Evolutionary conservation across 2,797 vertebrate genomes (phyloP).

Genomic region (Myioborus melanocephalus): DNA sequence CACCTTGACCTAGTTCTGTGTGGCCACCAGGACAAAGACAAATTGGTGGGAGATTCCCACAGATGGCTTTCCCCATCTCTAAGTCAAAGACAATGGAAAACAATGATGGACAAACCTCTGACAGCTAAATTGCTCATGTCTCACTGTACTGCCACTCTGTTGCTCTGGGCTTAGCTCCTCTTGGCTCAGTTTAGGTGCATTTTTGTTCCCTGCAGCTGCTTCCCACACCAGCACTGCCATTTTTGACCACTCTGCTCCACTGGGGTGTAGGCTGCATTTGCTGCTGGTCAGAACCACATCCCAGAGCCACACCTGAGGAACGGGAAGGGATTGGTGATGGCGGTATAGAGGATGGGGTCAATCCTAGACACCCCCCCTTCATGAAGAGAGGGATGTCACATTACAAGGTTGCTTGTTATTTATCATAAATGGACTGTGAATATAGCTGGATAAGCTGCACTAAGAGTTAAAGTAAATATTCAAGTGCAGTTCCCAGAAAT

Average conservation of each 20-base stretch:
- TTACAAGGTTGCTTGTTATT: neutral
- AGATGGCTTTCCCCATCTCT: neutral
- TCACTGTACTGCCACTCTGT: accelerated
- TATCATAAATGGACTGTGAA: neutral
- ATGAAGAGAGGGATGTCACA: neutral
- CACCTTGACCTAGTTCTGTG: accelerated
- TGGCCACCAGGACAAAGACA: no score
- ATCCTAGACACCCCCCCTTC: accelerated
- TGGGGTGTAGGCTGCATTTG: neutral
- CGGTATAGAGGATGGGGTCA: neutral
- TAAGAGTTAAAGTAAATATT: neutral
- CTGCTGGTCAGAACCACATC: neutral
- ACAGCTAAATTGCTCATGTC: accelerated
- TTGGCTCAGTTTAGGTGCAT: accelerated
- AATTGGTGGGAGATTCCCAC: no score
- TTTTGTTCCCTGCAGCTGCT: neutral
- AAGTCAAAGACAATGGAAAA: neutral
- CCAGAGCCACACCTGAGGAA: neutral
- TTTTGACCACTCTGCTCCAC: accelerated
- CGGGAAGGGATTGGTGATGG: accelerated
- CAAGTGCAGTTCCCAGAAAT: neutral
- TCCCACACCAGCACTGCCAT: neutral
- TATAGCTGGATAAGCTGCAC: neutral
- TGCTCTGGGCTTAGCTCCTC: neutral
- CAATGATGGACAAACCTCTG: no score